Conservation (phyloP, 2,797 vertebrate species). For the Channallabes apus region DNA sequence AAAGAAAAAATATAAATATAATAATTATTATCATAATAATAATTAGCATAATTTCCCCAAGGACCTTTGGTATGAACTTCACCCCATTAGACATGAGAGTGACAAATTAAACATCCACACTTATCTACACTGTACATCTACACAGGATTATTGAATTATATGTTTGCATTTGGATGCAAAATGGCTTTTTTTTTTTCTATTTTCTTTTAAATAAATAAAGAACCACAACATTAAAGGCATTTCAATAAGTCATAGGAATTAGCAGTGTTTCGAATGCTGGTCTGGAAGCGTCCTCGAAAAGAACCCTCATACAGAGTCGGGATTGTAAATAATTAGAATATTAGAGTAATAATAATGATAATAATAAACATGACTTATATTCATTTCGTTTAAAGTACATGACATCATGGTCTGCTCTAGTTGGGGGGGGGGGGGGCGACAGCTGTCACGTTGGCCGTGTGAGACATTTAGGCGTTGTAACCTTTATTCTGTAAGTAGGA, state of each 20-base stretch:
- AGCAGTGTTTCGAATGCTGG: slow-evolving; percentile 39
- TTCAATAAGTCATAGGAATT: slow-evolving; percentile 23
- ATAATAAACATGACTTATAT: slow-evolving; percentile 8
- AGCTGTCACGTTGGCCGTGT: background rate
- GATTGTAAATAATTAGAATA: background rate
- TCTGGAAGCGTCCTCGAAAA: slow-evolving; percentile 21
- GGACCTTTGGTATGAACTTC: slow-evolving; percentile 42
- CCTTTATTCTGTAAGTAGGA: slow-evolving; percentile 93
- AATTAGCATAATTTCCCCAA: background rate
- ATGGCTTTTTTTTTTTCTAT: slow-evolving; percentile 33
- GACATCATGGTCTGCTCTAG: slow-evolving; percentile 26
- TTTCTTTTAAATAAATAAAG: slow-evolving; percentile 35
- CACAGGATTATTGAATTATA: slow-evolving; percentile 28
- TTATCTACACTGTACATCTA: slow-evolving; percentile 40
- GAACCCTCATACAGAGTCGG: slow-evolving; percentile 12
- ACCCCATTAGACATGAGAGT: slow-evolving; percentile 34
- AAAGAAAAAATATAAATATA: background rate
- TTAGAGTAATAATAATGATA: background rate
- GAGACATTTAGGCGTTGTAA: slow-evolving; percentile 81
- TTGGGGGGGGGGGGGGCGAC: background rate
- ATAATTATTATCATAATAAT: slow-evolving; percentile 1
- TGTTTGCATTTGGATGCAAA: slow-evolving; percentile 22
- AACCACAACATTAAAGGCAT: slow-evolving; percentile 39
- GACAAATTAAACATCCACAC: background rate
- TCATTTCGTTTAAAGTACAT: slow-evolving; percentile 32